Base-by-base conservation (phyloP, 1,140 invertebrate genomes). In the Heliconius congener region DNA sequence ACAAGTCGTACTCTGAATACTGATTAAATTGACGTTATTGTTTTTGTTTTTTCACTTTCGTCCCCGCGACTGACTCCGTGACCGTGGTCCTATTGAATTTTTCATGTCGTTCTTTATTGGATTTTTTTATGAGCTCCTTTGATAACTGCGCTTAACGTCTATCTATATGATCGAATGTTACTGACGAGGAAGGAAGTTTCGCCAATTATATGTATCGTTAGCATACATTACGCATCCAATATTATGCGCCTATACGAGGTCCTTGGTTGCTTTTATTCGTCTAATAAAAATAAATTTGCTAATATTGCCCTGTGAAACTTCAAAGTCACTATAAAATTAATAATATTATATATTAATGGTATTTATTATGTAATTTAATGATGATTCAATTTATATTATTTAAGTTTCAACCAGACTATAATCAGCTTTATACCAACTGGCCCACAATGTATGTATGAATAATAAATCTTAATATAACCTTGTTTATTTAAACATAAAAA, bases 21-120 rank as follows among this genome's bases (percentile, higher is more conserved):
- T 89, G 91, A 93, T 93, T 88, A 88, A 88, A 87, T 85, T 76
- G 81, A 80, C 85, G 85, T 92, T 93, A 93, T 92, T 93, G 88
- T 94, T 93, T 92, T 89, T 84, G 85, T 87, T 92, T 82, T 91
- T 91, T 92, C 88, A 92, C 89, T 92, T 91, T 91, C 89, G 83
- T 89, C 86, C 86, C 79, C 79, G 78, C 76, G 82, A 82, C 78
- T 16, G 3, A 46, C 42, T 82, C 77, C 81, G 76, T 85, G 85
- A 85, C 80, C 86, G 85, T 84, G 86, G 85, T 87, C 82, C 87
- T 93, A 92, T 93, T 93, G 90, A 91, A 93, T 93, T 93, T 93
- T 93, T 94, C 90, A 93, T 94, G 84, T 82, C 76, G 84, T 83
- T 83, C 85, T 91, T 87, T 90, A 91, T 93, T 90, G 84, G 86